A percentile compares a stretch with the other conserved stretches of the same genome.
Conservation (phyloP, 2,113 vertebrate species). For the Macrotis lagotis region DNA sequence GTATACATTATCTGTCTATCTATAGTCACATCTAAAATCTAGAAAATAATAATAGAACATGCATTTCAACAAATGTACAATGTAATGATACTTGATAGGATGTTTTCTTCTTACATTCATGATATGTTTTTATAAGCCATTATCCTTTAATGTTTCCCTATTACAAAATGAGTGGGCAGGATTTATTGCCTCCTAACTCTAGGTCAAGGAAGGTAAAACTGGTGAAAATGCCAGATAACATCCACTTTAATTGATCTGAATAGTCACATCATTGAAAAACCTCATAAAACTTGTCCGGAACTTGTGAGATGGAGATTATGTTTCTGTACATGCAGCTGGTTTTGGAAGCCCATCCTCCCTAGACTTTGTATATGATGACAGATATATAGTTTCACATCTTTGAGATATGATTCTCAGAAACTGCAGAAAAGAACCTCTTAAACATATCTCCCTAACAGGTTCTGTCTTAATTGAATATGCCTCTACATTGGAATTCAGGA, state of each 20-base stretch:
- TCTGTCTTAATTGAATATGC: slow-evolving; percentile 50
- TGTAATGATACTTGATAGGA: neutral
- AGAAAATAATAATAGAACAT: neutral
- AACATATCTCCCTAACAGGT: slow-evolving; percentile 17
- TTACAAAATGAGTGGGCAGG: neutral
- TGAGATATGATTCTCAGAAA: slow-evolving; percentile 47
- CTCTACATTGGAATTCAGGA: slow-evolving; percentile 33
- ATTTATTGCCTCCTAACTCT: neutral
- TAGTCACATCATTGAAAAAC: slow-evolving; percentile 29
- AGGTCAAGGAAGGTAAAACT: slow-evolving; percentile 7
- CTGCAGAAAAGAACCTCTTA: slow-evolving; percentile 27
- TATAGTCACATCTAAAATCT: neutral
- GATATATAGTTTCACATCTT: slow-evolving; percentile 52
- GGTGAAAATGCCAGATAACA: slow-evolving; percentile 1
- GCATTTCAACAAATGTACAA: neutral
- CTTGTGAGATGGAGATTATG: slow-evolving; percentile 16
- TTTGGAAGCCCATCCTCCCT: slow-evolving; percentile 24
- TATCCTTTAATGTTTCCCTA: neutral
- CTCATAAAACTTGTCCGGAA: slow-evolving; percentile 39
- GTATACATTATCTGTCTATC: neutral
- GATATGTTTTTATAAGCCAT: neutral
- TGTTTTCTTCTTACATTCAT: slow-evolving; percentile 21
- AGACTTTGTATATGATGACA: slow-evolving; percentile 44
- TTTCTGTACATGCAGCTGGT: slow-evolving; percentile 37
- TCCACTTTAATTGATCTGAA: neutral